Evolutionary conservation across 1,140 invertebrate genomes (phyloP).

Genomic region (Sitophilus oryzae): DNA sequence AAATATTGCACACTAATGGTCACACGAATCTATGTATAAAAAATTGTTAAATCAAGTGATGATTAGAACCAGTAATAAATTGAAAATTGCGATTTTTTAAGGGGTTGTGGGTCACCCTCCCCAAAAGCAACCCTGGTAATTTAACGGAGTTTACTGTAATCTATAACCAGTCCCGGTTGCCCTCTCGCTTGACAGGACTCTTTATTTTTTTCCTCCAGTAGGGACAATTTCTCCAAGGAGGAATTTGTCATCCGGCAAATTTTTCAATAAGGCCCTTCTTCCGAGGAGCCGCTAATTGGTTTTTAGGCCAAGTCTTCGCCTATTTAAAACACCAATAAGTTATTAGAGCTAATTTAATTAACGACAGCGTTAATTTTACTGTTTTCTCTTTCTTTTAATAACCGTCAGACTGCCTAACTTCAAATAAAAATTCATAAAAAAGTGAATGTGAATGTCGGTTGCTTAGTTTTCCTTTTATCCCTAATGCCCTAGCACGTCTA

Average conservation of each 20-base stretch:
- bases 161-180: conserved; percentile 28
- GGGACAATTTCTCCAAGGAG: conserved; percentile 15
- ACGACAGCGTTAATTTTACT: conserved; percentile 16
- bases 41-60: too few species aligned
- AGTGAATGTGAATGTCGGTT: too few species aligned
- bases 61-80: background rate
- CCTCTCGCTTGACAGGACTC: conserved; percentile 24
- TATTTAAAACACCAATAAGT: conserved; percentile 22
- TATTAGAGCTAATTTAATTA: conserved; percentile 16
- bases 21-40: too few species aligned
- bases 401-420: too few species aligned
- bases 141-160: conserved; percentile 27
- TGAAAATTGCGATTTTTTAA: background rate
- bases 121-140: conserved; percentile 19
- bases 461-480: too few species aligned
- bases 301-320: conserved; percentile 15
- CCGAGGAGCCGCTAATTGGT: conserved; percentile 26
- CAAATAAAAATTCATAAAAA: too few species aligned
- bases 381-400: too few species aligned
- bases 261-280: conserved; percentile 23
- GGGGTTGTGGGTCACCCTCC: background rate
- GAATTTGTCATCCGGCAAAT: conserved; percentile 26
- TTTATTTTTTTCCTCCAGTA: conserved; percentile 23
- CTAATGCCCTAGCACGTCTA: too few species aligned
- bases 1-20: too few species aligned